Conservation (phyloP, 2,888 invertebrate species). For the Caenorhabditis sulstoni region DNA sequence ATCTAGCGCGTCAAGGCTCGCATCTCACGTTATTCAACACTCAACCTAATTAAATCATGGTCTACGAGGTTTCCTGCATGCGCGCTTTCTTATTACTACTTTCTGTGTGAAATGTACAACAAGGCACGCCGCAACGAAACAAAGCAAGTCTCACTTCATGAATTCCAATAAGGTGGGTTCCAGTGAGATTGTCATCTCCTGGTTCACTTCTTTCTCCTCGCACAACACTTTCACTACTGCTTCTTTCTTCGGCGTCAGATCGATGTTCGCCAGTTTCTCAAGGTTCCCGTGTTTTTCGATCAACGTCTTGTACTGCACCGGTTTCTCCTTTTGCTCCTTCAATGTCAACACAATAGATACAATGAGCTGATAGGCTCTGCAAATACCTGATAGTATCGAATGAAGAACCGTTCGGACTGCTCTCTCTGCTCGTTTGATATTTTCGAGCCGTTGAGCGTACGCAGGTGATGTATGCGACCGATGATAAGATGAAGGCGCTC, state of each 20-base stretch:
- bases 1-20: not conserved
- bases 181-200: conserved; percentile 71
- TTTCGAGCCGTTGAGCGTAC: conserved; percentile 81
- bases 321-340: conserved; percentile 67
- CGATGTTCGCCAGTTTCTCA: conserved; percentile 75
- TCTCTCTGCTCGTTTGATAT: conserved; percentile 80
- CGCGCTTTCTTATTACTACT: conserved; percentile 32
- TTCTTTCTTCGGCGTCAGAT: conserved; percentile 76
- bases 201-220: conserved; percentile 66
- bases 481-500: conserved; percentile 72
- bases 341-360: conserved; percentile 39
- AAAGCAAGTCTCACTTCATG: conserved; percentile 74
- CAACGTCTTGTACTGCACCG: conserved; percentile 65
- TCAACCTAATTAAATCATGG: conserved; percentile 52
- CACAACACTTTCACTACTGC: conserved; percentile 64
- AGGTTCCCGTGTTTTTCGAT: conserved; percentile 71
- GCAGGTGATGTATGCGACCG: conserved; percentile 76
- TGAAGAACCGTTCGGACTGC: conserved; percentile 81
- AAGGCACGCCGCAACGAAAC: conserved; percentile 12
- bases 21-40: conserved; percentile 37
- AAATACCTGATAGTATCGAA: conserved; percentile 80
- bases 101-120: conserved; percentile 19
- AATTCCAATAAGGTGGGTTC: conserved; percentile 80
- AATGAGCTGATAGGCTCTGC: conserved; percentile 12
- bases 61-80: conserved; percentile 5